Base-by-base conservation (phyloP, 2,797 vertebrate species). In the Falco novaeseelandiae region DNA sequence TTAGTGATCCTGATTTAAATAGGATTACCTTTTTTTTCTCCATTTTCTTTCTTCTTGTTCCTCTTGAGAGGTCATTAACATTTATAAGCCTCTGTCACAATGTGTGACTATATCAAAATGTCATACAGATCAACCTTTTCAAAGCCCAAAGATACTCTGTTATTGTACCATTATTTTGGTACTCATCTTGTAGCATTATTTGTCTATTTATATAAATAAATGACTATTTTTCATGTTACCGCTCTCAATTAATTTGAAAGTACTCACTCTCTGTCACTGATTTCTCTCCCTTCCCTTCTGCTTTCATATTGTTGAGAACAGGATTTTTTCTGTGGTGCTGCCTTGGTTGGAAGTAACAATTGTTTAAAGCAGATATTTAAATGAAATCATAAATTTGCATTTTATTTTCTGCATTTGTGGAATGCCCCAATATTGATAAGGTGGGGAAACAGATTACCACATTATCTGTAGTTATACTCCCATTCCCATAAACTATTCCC, bases 181-280 rank as follows among this genome's bases (percentile, higher is more conserved):
- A n/a, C 12, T 48, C 5, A 1, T 57, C 11, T 69, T 87, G 22
- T 58, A 49, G 3, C 40, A 18, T 18, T 40, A n/a, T 58, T 74
- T 86, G 34, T 51, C 5, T 80, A 42, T 57, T 57, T 86, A 34
- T 32, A 54, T 57, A 30, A 3, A 14, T 51, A 93, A 29, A 13
- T 48, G 5, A 27, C 5, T 32, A 1, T 27, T 73, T 54, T 85
- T 52, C 49, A 34, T 18, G 9, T 12, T 63, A 40, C 71, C 10
- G 2, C 7, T 58, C 17, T 73, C 4, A 44, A 26, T 54, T 82
- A 29, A 51, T 78, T 81, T 73, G 5, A 48, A 79, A 46, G 13
- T 29, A 26, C 7, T 66, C 3, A 0, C 4, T 48, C 14, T 83
- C 15, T 81, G 25, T 57, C 8, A 12, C 0, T 54, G 6, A 52